Base-by-base conservation (phyloP, 2,888 invertebrate genomes). In the Leptothorax acervorum region DNA sequence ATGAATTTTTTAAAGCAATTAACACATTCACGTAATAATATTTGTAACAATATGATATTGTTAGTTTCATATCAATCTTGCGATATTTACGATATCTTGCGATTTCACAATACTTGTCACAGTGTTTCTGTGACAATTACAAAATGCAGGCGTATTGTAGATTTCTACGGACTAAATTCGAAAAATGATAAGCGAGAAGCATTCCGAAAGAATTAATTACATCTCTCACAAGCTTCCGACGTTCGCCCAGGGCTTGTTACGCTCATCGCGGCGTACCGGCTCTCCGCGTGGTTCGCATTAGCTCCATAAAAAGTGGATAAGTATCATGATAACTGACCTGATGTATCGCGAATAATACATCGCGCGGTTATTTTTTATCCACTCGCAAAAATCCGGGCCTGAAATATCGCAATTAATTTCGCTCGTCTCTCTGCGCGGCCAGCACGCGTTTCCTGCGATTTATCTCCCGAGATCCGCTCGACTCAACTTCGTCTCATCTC, bases 191-290 rank as follows among this genome's bases (percentile, higher is more conserved):
- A 65, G 53, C 51, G 39, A 42, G 18, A 65, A 28, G 42, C 65
- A 39, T 31, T 63, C 11, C 12, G 65, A 53, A 28, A 42, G 28
- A 39, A 85, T 89, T 89, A 89, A 88, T 88, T 87, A 83, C 60
- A 71, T 65, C 66, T 39, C 8, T 9, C 55, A 74, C 57, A 55
- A 65, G 39, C 63, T 53, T 63, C 85, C 53, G 42, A 65, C 53
- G 18, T 53, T 65, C 39, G 57, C 3, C 28, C 65, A 53, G 18
- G 53, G 39, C 39, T 39, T 35, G 76, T 65, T 65, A 31, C 12
- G 53, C 42, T 63, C 65, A 55, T 74, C 12, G 45, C 45, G 45
- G 55, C 39, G 8, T 42, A 55, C 45, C 53, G 11, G 55, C 68
- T 60, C 18, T 42, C 23, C 23, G 23, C 45, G 62, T 11, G 57